Evolutionary conservation across 2,888 invertebrate species (phyloP).

Genomic region (Sylvicola cinctus): DNA sequence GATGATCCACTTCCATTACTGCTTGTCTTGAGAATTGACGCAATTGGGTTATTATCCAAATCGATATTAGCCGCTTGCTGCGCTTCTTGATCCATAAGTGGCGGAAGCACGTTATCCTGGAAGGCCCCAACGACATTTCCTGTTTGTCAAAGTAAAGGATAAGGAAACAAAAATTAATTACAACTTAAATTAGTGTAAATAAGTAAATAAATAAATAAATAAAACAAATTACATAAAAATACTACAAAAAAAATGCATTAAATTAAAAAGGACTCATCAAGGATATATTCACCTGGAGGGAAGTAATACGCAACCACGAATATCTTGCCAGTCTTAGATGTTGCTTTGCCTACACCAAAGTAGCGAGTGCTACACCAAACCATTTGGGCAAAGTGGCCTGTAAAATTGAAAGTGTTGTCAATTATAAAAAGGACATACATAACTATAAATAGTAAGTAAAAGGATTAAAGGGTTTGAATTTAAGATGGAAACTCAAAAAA

Average conservation of each 20-base stretch:
- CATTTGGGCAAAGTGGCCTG: slow-evolving; percentile 74
- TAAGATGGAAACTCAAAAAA: background rate
- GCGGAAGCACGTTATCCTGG: slow-evolving; percentile 56
- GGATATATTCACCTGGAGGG: slow-evolving; percentile 37
- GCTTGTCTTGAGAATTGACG: slow-evolving; percentile 7
- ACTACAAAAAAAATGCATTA: too few species aligned
- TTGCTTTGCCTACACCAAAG: slow-evolving; percentile 65
- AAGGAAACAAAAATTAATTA: slow-evolving; percentile 27
- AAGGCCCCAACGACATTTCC: slow-evolving; percentile 55
- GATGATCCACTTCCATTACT: too few species aligned
- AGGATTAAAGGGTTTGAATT: background rate
- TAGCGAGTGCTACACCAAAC: slow-evolving; percentile 59
- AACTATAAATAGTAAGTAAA: too few species aligned
- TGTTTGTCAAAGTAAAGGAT: slow-evolving; percentile 11
- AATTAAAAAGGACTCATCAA: too few species aligned
- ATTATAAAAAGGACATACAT: slow-evolving; percentile 7
- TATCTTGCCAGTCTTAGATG: slow-evolving; percentile 53
- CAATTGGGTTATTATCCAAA: slow-evolving; percentile 9
- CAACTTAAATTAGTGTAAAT: background rate
- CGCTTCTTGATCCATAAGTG: slow-evolving; percentile 37
- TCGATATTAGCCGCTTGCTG: slow-evolving; percentile 14
- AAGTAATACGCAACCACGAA: slow-evolving; percentile 71
- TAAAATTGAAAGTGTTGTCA: too few species aligned
- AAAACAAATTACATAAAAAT: too few species aligned
- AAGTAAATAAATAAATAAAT: background rate